Base-by-base conservation (phyloP, 1,140 invertebrate species). In the Apis laboriosa region DNA sequence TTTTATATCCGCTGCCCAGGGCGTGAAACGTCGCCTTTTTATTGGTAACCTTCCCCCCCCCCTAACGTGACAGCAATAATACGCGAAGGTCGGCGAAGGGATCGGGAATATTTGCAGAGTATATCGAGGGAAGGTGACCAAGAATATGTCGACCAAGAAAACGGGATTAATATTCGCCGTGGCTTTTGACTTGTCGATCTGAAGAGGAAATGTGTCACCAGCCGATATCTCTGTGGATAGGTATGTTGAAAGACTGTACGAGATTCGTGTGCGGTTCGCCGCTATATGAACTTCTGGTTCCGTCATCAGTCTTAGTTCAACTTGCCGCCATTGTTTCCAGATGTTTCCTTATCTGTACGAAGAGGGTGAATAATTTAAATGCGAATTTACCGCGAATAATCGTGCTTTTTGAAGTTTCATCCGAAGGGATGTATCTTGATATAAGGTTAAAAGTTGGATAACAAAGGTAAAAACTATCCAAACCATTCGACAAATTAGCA, bases 41-140 rank as follows among this genome's bases (percentile, higher is more conserved):
- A 80, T 72, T 73, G 68, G 49, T 58, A 64, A 51, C 68, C 49
- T 34, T 24, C 34, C 7, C 19, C 43, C 34, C 34, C n/a, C n/a
- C 15, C 64, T 68, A 77, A 82, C 74, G 80, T 82, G 80, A 77
- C 64, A 63, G 74, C 74, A 82, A 82, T 77, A 77, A 82, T 43
- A 76, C 19, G 5, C 24, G 55, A 24, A n/a, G 11, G 56, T 56
- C 28, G 5, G 21, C 66, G 77, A 55, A 55, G 49, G 43, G 64
- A n/a, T 55, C 15, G 55, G 17, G 49, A 68, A 82, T 82, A 77
- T 67, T 58, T 53, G 61, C 55, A 58, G 49, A 49, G n/a, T 34
- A 71, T 17, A 63, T 61, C 49, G 43, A 13, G n/a, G 68, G 5
- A 66, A 56, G 51, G 15, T 73, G 19, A 67, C 15, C 34, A 19